Conservation (phyloP, 2,113 vertebrate species). For the Mustelus asterias region DNA sequence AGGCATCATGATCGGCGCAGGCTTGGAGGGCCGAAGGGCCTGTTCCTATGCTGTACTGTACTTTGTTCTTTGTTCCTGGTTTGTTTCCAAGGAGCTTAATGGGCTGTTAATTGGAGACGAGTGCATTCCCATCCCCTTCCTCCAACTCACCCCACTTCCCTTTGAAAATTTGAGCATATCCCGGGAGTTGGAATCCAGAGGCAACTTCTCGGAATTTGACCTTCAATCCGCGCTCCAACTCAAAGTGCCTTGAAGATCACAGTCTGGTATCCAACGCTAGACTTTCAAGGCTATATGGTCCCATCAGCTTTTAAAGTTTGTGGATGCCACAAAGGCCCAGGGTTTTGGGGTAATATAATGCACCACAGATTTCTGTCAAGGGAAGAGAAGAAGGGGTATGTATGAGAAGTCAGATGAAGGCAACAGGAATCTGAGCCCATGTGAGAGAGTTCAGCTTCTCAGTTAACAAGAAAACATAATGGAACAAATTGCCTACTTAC, state of each 20-base stretch:
- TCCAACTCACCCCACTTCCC: background rate
- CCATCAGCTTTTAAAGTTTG: background rate
- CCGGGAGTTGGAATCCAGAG: too few relatives aligned
- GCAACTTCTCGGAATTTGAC: too few relatives aligned
- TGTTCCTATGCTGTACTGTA: too few relatives aligned
- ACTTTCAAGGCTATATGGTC: background rate
- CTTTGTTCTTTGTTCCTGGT: too few relatives aligned
- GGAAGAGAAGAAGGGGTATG: too few relatives aligned
- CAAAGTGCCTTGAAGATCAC: too few relatives aligned
- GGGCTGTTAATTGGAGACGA: background rate
- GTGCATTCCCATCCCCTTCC: background rate
- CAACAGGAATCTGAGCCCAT: background rate
- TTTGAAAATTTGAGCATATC: background rate
- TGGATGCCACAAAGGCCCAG: background rate
- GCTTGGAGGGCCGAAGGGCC: too few relatives aligned
- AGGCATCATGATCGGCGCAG: too few relatives aligned
- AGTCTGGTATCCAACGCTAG: background rate
- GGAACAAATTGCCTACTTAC: background rate
- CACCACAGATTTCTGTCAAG: background rate
- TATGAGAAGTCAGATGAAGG: background rate
- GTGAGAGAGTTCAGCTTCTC: background rate
- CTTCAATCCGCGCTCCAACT: too few relatives aligned
- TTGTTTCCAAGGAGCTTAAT: too few relatives aligned
- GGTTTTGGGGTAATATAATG: background rate
- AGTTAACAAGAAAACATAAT: background rate